A percentile compares a stretch with the other conserved stretches of the same genome.
Evolutionary conservation across 1,140 invertebrate species (phyloP).

Genomic region (Zaprionus kolodkinae): DNA sequence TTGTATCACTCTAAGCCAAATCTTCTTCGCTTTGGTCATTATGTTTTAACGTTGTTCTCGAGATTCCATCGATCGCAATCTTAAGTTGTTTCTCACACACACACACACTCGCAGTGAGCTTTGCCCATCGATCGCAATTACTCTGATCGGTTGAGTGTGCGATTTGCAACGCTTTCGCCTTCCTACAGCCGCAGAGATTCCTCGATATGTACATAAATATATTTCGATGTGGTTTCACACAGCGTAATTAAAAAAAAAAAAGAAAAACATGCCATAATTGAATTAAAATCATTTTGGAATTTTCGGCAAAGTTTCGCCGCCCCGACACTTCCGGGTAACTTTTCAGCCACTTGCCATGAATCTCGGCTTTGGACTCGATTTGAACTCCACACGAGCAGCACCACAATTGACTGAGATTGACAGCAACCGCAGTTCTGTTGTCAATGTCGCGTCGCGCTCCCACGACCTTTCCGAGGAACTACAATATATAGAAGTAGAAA

Average conservation of each 20-base stretch:
- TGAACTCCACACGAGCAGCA: conserved; percentile 11
- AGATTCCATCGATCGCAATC: conserved; percentile 17
- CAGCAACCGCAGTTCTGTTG: conserved; percentile 28
- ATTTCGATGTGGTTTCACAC: too few relatives aligned
- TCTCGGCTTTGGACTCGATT: not conserved
- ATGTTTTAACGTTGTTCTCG: conserved; percentile 19
- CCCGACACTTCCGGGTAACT: conserved; percentile 19
- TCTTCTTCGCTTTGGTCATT: conserved; percentile 19
- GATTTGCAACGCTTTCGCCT: conserved; percentile 75
- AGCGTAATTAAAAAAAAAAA: conserved; percentile 8
- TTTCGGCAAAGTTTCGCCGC: conserved; percentile 5
- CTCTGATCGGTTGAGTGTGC: conserved; percentile 55
- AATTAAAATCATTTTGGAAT: conserved; percentile 49
- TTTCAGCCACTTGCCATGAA: conserved; percentile 12
- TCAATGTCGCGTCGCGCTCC: conserved; percentile 72
- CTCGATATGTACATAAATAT: conserved; percentile 1
- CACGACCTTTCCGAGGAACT: conserved; percentile 57
- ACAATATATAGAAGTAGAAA: conserved; percentile 38
- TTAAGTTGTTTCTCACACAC: conserved; percentile 30
- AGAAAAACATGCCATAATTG: conserved; percentile 62
- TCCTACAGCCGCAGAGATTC: conserved; percentile 25
- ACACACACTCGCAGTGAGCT: not conserved
- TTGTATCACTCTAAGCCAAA: not conserved
- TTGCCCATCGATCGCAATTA: conserved; percentile 45
- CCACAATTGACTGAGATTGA: conserved; percentile 26